These are phyloP conservation scores for Valencia hispanica DNA, from an alignment of 2,797 vertebrate species.

Conservation along the genomic window DNA sequence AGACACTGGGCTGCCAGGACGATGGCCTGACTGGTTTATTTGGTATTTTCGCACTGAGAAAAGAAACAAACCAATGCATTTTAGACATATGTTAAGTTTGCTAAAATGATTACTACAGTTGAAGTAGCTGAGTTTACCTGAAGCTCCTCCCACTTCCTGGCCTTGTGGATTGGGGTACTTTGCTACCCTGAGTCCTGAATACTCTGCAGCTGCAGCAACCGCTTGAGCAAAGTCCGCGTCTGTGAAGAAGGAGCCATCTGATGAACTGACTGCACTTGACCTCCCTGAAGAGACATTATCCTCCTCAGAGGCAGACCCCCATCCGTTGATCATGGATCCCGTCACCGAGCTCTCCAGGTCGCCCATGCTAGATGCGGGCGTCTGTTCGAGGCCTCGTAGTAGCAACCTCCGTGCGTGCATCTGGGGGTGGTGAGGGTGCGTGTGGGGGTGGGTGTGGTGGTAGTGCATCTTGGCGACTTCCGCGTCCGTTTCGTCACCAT, in stretches of 20 bases:
- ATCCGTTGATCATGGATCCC: conserved; percentile 99
- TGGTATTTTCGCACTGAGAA: conserved; percentile 91
- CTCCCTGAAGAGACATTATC: conserved; percentile 97
- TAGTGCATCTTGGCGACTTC: conserved; percentile 94
- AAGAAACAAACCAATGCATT: conserved; percentile 8
- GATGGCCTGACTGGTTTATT: conserved; percentile 87
- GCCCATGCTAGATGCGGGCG: conserved; percentile 95
- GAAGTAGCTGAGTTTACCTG: conserved; percentile 44
- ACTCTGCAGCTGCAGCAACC: conserved; percentile 94
- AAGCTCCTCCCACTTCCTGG: conserved; percentile 70
- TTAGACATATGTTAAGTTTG: not conserved
- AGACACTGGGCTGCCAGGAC: conserved; percentile 94
- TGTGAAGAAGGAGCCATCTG: conserved; percentile 97
- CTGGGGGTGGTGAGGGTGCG: conserved; percentile 75
- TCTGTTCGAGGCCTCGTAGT: conserved; percentile 94
- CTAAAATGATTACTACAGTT: not conserved
- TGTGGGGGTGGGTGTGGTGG: conserved; percentile 74
- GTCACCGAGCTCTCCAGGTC: conserved; percentile 98
- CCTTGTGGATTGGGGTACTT: conserved; percentile 83
- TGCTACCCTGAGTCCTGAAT: conserved; percentile 91
- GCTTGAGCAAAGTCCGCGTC: conserved; percentile 98
- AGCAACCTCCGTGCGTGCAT: conserved; percentile 88
- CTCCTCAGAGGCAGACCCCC: conserved; percentile 98
- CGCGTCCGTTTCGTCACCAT: conserved; percentile 90
- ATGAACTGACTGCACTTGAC: conserved; percentile 94